Percentiles rank a stretch among this genome's conserved stretches.
Conservation (phyloP, 2,113 vertebrate species). For the Rhegmatorhina hoffmannsi region DNA sequence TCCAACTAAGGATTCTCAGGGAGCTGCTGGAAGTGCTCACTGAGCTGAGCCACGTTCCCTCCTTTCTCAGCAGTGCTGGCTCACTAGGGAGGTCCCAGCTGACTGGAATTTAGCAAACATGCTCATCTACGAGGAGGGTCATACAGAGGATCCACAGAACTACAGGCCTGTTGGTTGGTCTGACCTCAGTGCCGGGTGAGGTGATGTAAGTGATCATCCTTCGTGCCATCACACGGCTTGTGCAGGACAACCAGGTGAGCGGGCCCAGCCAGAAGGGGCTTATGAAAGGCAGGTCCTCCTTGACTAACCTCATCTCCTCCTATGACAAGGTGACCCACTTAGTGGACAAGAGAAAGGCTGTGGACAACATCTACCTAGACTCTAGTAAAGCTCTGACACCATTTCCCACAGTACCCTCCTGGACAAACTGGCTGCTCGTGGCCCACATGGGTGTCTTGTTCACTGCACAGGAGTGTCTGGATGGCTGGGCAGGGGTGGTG, state of each 20-base stretch:
- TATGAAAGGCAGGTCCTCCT: not conserved
- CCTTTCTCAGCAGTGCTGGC: not conserved
- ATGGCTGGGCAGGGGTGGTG: accelerated
- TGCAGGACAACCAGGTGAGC: not conserved
- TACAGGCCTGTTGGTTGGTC: not conserved
- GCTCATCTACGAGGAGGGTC: not conserved
- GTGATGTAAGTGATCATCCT: not conserved
- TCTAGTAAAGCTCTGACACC: not conserved
- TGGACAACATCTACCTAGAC: not conserved
- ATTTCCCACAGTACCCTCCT: not conserved
- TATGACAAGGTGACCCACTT: not conserved
- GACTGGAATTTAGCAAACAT: not conserved
- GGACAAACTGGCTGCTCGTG: not conserved
- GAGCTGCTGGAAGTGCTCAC: not conserved
- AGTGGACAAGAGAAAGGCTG: not conserved
- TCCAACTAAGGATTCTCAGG: too few relatives aligned
- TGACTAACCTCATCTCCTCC: not conserved
- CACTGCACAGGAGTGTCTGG: not conserved
- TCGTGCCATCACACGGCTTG: not conserved
- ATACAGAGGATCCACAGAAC: not conserved
- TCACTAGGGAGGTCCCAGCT: not conserved
- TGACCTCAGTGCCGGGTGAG: not conserved
- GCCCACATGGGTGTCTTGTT: not conserved
- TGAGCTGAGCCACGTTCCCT: not conserved
- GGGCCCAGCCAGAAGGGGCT: not conserved